Base-by-base conservation (phyloP, 2,797 vertebrate genomes). In the Lepus townsendii region DNA sequence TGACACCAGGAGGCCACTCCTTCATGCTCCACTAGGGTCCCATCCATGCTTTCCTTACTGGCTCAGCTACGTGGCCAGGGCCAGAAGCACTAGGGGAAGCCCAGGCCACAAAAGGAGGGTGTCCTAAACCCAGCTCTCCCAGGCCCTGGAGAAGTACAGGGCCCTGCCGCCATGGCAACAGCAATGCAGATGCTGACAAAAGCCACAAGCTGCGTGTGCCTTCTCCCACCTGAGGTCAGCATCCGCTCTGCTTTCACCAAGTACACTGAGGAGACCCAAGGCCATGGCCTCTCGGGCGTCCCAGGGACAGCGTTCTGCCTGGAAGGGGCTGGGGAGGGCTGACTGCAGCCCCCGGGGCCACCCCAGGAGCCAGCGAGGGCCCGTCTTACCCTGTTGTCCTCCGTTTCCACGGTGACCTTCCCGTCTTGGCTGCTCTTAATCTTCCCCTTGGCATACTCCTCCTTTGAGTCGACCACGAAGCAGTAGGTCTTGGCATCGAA, bases 401-500 rank as follows among this genome's bases (percentile, higher is more conserved):
- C 98, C 0, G 98, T 99, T 90, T 99, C 98, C 96, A 99, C 98
- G 0, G 98, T 98, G 92, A 98, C 98, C 27, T 98, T 99, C 35
- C 97, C 97, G 2, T 97, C 98, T 24, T 99, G 98, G 0, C 97
- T 96, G 94, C 97, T 98, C 92, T 98, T 98, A 92, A 99, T 98
- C 94, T 98, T 99, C 4, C 98, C 99, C 94, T 98, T 99, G 90
- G 97, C 97, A 10, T 99, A 99, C 88, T 99, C 98, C 35, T 97
- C 95, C 95, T 98, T 98, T 0, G 98, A 94, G 73, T 99, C 99
- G 0, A 98, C 98, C 97, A 99, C 99, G 42, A 98, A 99, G 94
- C 99, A 98, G 24, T 98, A 98, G 2, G 98, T 98, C 90, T 99
- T 99, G 97, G 99, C 98, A 16, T 99, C 99, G 35, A 99, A 99